Percentiles rank a stretch among this genome's conserved stretches.
Evolutionary conservation across 1,140 invertebrate species (phyloP).

Genomic region (Drosophila tristis): DNA sequence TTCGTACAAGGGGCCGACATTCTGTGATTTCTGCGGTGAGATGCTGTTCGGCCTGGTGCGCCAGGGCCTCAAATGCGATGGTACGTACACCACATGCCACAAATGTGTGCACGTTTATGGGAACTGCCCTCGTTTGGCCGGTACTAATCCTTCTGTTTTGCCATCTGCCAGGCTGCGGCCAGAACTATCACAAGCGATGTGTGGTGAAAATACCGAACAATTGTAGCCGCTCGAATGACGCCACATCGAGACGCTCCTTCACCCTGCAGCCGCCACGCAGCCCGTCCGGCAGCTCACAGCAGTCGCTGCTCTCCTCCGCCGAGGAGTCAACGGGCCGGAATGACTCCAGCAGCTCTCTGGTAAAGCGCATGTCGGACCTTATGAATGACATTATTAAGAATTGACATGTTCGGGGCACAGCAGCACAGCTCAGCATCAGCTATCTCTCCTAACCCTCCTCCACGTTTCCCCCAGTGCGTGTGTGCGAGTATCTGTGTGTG

Average conservation of each 20-base stretch:
- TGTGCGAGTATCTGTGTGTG: neutral
- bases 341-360: slow-evolving; percentile 85
- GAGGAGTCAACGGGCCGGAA: slow-evolving; percentile 78
- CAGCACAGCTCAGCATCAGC: no score
- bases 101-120: neutral
- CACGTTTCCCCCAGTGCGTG: neutral
- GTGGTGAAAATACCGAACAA: slow-evolving; percentile 99
- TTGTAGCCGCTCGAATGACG: slow-evolving; percentile 87
- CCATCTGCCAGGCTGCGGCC: slow-evolving; percentile 91
- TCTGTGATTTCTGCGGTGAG: slow-evolving; percentile 99
- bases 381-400: slow-evolving; percentile 84
- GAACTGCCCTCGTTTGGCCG: neutral
- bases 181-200: slow-evolving; percentile 99
- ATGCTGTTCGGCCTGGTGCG: slow-evolving; percentile 99
- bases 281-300: slow-evolving; percentile 87
- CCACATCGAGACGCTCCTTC: slow-evolving; percentile 82
- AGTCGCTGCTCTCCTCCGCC: slow-evolving; percentile 79
- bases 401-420: slow-evolving; percentile 29
- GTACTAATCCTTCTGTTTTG: slow-evolving; percentile 5
- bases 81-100: slow-evolving; percentile 85
- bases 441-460: neutral
- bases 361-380: slow-evolving; percentile 84
- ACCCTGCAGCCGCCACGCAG: slow-evolving; percentile 88
- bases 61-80: slow-evolving; percentile 99
- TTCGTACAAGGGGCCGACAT: slow-evolving; percentile 99